Percentiles rank a stretch among this genome's conserved stretches.
phyloP scores from a whole-genome alignment of 2,113 vertebrate species.

The Limanda limanda region DNA sequence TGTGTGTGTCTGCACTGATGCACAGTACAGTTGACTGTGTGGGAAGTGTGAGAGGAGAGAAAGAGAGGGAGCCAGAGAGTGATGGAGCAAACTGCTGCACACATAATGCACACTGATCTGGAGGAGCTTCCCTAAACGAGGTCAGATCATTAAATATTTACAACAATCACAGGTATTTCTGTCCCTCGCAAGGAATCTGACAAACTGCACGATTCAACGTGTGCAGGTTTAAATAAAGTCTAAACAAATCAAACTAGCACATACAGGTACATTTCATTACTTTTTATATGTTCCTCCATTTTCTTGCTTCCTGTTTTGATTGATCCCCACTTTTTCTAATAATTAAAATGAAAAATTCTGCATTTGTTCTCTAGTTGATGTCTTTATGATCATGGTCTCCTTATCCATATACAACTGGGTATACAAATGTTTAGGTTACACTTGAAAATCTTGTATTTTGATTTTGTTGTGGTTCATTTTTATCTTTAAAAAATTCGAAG shows the following conservation, averaged over 20 bases:
- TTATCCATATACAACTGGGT: too few relatives aligned
- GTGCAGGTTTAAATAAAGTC: not conserved
- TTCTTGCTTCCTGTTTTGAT: too few relatives aligned
- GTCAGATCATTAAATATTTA: constrained; percentile 43
- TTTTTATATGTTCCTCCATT: too few relatives aligned
- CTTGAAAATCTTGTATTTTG: too few relatives aligned
- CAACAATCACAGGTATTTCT: constrained; percentile 19
- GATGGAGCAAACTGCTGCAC: constrained; percentile 16
- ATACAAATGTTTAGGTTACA: too few relatives aligned
- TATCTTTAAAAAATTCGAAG: not conserved
- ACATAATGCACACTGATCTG: constrained; percentile 27
- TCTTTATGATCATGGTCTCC: too few relatives aligned
- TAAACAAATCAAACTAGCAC: too few relatives aligned
- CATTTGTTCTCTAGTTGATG: too few relatives aligned
- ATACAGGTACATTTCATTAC: too few relatives aligned
- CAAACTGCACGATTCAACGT: not conserved
- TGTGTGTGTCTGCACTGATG: not conserved
- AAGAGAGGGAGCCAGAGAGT: not conserved
- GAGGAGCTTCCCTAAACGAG: constrained; percentile 9
- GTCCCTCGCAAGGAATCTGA: not conserved
- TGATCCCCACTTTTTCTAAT: too few relatives aligned
- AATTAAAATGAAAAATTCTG: too few relatives aligned
- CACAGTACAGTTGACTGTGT: not conserved
- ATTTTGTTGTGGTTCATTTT: too few relatives aligned
- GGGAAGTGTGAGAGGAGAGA: not conserved